Base-by-base conservation (phyloP, 2,797 vertebrate species). In the Pempheris klunzingeri region DNA sequence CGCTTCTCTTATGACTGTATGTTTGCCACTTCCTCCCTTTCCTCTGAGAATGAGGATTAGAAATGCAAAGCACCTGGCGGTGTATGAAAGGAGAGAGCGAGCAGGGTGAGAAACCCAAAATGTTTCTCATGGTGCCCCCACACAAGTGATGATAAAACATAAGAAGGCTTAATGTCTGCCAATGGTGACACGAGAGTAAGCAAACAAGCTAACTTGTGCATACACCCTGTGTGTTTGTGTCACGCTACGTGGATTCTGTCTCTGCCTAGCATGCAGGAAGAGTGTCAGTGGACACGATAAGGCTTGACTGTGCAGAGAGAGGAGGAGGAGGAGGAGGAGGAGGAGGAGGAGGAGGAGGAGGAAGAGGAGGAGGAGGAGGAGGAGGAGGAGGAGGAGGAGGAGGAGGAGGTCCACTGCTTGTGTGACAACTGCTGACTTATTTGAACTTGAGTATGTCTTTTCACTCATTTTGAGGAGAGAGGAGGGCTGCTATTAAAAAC, bases 161-260 rank as follows among this genome's bases (percentile, higher is more conserved):
- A 91, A 93, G 88, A 70, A 55, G 90, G 90, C 84, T 91, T 90
- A 94, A 71, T 47, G 89, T 88, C 87, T 81, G 59, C 50, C 67
- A 71, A 80, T n/a, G 63, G 53, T 82, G 88, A 87, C 77, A 74
- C 2, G 24, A 58, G 86, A 57, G 77, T 11, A 73, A 46, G 76
- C 68, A 81, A 76, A 88, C 46, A 73, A 43, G 62, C 62, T 55
- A 41, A 65, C 69, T 52, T 49, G 62, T 50, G 52, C 22, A 32
- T n/a, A 18, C 4, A 9, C 57, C 39, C 7, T 26, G 43, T 50
- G 58, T 73, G 71, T 87, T 74, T 82, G 46, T 83, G 80, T n/a
- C 32, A 43, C 39, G 80, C 52, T 71, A 26, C 71, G 74, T 39
- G 28, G 44, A 38, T 15, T 82, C 62, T 89, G 85, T 89, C 84